A percentile compares a stretch with the other conserved stretches of the same genome.
These are phyloP conservation scores for Rhagonycha lutea DNA, from an alignment of 2,888 invertebrate species.

Conservation along the genomic window DNA sequence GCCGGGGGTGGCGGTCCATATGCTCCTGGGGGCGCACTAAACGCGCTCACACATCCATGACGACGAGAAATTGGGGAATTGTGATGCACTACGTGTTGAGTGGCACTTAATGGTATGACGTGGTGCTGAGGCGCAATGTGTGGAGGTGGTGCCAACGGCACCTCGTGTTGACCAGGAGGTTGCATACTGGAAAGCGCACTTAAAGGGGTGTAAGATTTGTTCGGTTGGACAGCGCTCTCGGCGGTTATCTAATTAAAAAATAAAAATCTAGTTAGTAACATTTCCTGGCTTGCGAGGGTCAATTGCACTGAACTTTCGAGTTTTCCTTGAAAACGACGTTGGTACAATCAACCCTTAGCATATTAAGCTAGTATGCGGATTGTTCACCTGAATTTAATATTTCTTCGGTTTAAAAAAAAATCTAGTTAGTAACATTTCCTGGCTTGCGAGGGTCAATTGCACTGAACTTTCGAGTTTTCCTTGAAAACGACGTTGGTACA, in stretches of 20 bases:
- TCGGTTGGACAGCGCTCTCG: slow-evolving; percentile 41
- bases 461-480: no score
- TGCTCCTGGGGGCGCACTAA: slow-evolving; percentile 59
- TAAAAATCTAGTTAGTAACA: neutral
- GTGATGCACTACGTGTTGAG: slow-evolving; percentile 41
- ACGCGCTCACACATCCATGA: slow-evolving; percentile 65
- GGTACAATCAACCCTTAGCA: neutral
- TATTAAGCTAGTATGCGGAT: no score
- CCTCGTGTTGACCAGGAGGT: slow-evolving; percentile 67
- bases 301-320: no score
- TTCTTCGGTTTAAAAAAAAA: no score
- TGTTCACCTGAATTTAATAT: no score
- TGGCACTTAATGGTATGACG: slow-evolving; percentile 54
- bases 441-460: no score
- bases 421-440: no score
- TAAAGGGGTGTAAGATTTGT: slow-evolving; percentile 80
- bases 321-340: neutral
- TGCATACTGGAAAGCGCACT: slow-evolving; percentile 86
- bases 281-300: no score
- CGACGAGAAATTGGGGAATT: slow-evolving; percentile 52
- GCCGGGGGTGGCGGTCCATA: slow-evolving; percentile 41
- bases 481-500: neutral
- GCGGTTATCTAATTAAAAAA: slow-evolving; percentile 6
- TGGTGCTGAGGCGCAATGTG: slow-evolving; percentile 57
- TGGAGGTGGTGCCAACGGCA: slow-evolving; percentile 50